Conservation (phyloP, 2,888 invertebrate species). For the Clostera curtula region DNA sequence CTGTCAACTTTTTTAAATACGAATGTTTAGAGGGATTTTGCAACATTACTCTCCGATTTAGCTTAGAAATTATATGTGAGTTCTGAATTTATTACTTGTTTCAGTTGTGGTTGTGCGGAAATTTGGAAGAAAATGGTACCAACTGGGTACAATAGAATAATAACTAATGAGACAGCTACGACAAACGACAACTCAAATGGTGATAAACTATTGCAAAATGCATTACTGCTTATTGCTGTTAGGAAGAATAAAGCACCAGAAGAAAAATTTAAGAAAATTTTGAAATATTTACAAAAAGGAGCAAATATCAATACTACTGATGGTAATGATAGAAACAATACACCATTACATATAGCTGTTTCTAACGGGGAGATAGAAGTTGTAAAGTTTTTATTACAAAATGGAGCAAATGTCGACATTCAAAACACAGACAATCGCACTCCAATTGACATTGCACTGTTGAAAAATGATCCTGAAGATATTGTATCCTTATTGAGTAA, state of each 20-base stretch:
- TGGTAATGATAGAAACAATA: constrained; percentile 18
- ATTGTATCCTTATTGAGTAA: constrained; percentile 5
- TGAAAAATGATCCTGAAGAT: background rate
- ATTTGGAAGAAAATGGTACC: too few relatives aligned
- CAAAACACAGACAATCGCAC: constrained; percentile 16
- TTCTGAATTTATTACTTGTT: too few relatives aligned
- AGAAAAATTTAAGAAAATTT: constrained; percentile 14
- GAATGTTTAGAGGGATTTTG: too few relatives aligned
- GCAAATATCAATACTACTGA: constrained; percentile 24
- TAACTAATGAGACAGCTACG: background rate
- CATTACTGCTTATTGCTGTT: constrained; percentile 14
- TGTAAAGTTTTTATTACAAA: constrained; percentile 16
- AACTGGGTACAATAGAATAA: too few relatives aligned
- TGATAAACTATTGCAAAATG: constrained; percentile 15
- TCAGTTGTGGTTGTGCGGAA: too few relatives aligned
- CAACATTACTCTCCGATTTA: too few relatives aligned
- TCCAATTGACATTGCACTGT: constrained; percentile 17
- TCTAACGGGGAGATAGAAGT: constrained; percentile 14
- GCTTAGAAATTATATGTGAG: too few relatives aligned
- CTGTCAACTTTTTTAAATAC: too few relatives aligned
- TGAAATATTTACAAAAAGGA: constrained; percentile 14
- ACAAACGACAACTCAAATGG: constrained; percentile 1
- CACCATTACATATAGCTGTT: constrained; percentile 23
- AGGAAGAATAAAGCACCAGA: constrained; percentile 10
- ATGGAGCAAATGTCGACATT: constrained; percentile 12